Evolutionary conservation across 37 sponge, comb jelly and placozoan species (phyloP).

Genomic region (Axinella damicornis): DNA sequence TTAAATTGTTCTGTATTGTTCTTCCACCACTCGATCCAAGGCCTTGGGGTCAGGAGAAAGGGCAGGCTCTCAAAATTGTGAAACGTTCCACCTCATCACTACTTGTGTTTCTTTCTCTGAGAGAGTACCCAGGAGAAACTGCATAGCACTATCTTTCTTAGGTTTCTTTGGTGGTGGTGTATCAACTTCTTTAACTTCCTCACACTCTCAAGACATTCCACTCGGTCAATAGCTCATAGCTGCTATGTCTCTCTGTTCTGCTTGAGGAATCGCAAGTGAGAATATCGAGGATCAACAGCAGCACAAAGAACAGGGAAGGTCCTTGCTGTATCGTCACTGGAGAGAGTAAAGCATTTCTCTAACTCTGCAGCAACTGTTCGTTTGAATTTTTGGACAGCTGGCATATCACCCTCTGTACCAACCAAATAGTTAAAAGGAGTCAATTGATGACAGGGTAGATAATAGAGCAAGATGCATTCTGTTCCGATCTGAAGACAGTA

Average conservation of each 20-base stretch:
- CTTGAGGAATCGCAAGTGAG: conserved; percentile 2
- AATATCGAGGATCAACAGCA: conserved; percentile 48
- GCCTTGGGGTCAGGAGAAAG: background rate
- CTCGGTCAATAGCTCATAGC: background rate
- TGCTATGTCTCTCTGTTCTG: conserved; percentile 27
- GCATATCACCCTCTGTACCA: conserved; percentile 24
- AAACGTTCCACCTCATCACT: conserved; percentile 12
- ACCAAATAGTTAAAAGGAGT: conserved; percentile 26
- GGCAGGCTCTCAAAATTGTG: background rate
- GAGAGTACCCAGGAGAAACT: conserved; percentile 9
- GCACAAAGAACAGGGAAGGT: conserved; percentile 40
- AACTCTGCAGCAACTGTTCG: conserved; percentile 20
- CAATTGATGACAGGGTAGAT: conserved; percentile 48
- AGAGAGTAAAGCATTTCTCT: conserved; percentile 5
- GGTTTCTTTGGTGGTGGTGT: conserved; percentile 26
- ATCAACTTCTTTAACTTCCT: background rate
- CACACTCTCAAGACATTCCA: background rate
- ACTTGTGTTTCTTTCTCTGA: conserved; percentile 1
- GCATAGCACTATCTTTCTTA: conserved; percentile 15
- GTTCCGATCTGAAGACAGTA: conserved; percentile 14
- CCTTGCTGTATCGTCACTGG: background rate
- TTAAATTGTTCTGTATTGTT: background rate
- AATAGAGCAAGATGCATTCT: conserved; percentile 38
- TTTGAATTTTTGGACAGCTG: conserved; percentile 38
- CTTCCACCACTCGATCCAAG: conserved; percentile 35